A percentile compares a stretch with the other conserved stretches of the same genome.
phyloP scores from a whole-genome alignment of 1,140 invertebrate species.

The Lasaia peninsularis region DNA sequence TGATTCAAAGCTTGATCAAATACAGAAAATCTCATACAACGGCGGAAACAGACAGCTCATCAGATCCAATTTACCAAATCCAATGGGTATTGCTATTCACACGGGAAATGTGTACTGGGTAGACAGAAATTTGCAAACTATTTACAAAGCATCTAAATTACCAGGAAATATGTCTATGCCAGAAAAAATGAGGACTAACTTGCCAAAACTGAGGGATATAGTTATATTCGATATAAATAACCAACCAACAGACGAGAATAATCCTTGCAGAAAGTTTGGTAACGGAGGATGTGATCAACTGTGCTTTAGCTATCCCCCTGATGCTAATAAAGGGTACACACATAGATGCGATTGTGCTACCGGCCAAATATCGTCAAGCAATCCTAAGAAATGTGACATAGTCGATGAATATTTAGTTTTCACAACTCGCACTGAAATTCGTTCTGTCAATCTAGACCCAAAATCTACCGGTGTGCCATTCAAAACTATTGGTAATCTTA shows the following conservation, averaged over 20 bases:
- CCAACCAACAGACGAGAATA: conserved; percentile 88
- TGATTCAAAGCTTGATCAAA: conserved; percentile 94
- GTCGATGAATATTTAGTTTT: conserved; percentile 94
- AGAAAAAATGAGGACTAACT: conserved; percentile 86
- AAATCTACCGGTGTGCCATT: conserved; percentile 90
- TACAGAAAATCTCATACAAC: conserved; percentile 91
- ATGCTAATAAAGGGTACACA: conserved; percentile 72
- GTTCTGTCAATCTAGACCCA: conserved; percentile 90
- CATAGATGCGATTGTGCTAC: conserved; percentile 94
- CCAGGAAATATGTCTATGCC: conserved; percentile 83
- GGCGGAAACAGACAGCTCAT: conserved; percentile 90
- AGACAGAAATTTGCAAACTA: conserved; percentile 92
- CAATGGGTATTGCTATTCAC: conserved; percentile 94
- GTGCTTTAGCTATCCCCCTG: conserved; percentile 93
- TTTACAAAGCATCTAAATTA: conserved; percentile 91
- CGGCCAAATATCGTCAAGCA: conserved; percentile 81
- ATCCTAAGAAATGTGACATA: conserved; percentile 85
- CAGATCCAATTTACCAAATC: conserved; percentile 93
- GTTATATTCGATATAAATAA: conserved; percentile 92
- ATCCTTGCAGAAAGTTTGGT: conserved; percentile 85
- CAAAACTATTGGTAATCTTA: conserved; percentile 91
- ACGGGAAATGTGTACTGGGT: conserved; percentile 95
- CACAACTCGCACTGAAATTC: conserved; percentile 93
- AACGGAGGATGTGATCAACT: conserved; percentile 95
- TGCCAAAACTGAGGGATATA: conserved; percentile 91